These are phyloP conservation scores for Paguma larvata DNA, from an alignment of 2,797 vertebrate species.

Conservation along the genomic window DNA sequence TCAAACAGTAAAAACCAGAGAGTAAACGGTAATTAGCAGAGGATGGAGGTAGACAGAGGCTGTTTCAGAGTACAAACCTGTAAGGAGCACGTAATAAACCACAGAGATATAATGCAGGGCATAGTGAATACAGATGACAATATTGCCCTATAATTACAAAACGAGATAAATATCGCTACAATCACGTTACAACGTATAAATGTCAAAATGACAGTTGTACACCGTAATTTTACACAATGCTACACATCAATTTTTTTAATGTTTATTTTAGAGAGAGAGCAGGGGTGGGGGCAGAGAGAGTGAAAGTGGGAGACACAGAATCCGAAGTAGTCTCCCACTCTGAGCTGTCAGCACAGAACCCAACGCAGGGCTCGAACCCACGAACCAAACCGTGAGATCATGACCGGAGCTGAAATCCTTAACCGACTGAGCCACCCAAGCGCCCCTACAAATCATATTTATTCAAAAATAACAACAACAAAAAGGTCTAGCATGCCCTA, in stretches of 20 bases:
- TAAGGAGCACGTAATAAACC: background rate
- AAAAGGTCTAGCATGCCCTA: background rate
- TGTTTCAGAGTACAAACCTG: background rate
- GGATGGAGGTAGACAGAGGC: background rate
- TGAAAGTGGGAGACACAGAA: too few species aligned
- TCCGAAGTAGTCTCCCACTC: too few species aligned
- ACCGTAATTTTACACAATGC: background rate
- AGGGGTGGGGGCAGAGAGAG: too few species aligned
- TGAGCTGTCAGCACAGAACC: too few species aligned
- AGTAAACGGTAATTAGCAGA: background rate
- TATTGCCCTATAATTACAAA: background rate
- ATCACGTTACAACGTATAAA: too few species aligned
- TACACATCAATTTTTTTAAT: background rate
- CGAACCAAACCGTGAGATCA: too few species aligned
- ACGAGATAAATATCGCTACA: background rate
- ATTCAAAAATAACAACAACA: background rate
- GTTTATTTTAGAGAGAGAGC: too few species aligned
- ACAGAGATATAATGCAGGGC: background rate
- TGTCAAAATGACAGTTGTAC: background rate
- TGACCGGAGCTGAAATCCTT: too few species aligned
- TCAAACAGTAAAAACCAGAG: background rate
- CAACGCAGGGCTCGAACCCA: too few species aligned
- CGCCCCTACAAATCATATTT: background rate
- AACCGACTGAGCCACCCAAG: too few species aligned
- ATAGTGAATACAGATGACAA: background rate